phyloP scores from a whole-genome alignment of 2,797 vertebrate species.

The Kryptopterus vitreolus region DNA sequence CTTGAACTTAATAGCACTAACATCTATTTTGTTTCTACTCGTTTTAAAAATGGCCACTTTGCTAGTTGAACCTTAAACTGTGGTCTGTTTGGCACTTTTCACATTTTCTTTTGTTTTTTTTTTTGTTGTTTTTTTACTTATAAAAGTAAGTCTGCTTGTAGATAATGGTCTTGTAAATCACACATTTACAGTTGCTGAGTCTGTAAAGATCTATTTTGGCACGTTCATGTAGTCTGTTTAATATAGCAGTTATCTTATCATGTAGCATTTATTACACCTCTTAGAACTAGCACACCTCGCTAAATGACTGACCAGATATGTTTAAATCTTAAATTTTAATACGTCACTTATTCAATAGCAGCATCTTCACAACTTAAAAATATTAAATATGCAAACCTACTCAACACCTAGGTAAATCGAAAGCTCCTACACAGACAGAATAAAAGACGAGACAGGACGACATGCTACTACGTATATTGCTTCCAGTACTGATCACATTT shows the following conservation, averaged over 20 bases:
- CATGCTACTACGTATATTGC: conserved; percentile 82
- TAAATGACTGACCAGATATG: conserved; percentile 78
- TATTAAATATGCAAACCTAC: conserved; percentile 72
- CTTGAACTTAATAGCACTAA: conserved; percentile 64
- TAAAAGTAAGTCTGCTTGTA: conserved; percentile 77
- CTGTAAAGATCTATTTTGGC: conserved; percentile 78
- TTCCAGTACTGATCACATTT: conserved; percentile 83
- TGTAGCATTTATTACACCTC: conserved; percentile 70
- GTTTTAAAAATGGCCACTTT: conserved; percentile 61
- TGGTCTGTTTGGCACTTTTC: conserved; percentile 84
- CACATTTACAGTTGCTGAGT: conserved; percentile 70
- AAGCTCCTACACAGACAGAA: conserved; percentile 75
- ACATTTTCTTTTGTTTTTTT: conserved; percentile 72
- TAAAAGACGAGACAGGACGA: conserved; percentile 76
- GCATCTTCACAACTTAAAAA: conserved; percentile 78
- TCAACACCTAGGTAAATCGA: conserved; percentile 72
- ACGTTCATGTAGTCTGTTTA: conserved; percentile 74
- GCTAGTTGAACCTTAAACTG: conserved; percentile 70
- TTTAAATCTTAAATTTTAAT: conserved; percentile 70
- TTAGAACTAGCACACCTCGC: conserved; percentile 70
- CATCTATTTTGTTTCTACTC: conserved; percentile 57
- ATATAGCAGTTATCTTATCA: conserved; percentile 67
- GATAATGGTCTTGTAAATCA: conserved; percentile 72
- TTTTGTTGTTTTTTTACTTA: too few species aligned
- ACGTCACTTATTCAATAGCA: conserved; percentile 81